Percentiles rank a stretch among this genome's conserved stretches.
These are phyloP conservation scores for Brachionus rotundiformis DNA, from an alignment of 1,140 invertebrate genomes.

Conservation along the genomic window DNA sequence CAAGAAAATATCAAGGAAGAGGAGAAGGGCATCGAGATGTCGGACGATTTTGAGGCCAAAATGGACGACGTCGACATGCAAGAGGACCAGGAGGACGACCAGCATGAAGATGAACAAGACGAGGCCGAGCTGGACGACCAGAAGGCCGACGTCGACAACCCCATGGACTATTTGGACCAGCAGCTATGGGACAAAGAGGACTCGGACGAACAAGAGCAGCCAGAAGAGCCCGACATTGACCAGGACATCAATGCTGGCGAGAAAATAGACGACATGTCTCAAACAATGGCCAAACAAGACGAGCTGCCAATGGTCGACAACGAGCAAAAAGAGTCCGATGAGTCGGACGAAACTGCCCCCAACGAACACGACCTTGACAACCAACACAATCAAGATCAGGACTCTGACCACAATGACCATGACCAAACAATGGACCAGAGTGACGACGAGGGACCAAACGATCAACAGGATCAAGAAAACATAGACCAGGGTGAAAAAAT, in stretches of 20 bases:
- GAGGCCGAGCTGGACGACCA: conserved; percentile 42
- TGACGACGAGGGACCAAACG: too few relatives aligned
- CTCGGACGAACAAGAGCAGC: background rate
- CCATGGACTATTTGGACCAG: conserved; percentile 41
- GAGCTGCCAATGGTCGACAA: conserved; percentile 34
- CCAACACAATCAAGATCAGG: background rate
- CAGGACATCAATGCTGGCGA: background rate
- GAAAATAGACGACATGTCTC: background rate
- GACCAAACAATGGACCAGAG: too few relatives aligned
- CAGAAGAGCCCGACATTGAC: background rate
- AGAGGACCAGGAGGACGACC: conserved; percentile 17
- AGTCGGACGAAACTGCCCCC: background rate
- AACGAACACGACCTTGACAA: background rate
- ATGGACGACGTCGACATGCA: conserved; percentile 24
- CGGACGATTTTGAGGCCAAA: conserved; percentile 41
- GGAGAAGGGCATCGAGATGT: conserved; percentile 51
- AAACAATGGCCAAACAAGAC: background rate
- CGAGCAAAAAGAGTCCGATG: background rate
- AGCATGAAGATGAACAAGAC: background rate
- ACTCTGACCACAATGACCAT: too few relatives aligned
- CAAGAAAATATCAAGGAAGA: too few relatives aligned
- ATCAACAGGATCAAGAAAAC: background rate
- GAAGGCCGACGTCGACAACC: conserved; percentile 32
- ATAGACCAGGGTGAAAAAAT: background rate
- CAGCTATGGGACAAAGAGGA: conserved; percentile 42